Conservation (phyloP, 2,888 invertebrate species). For the Leptarthrus brevirostris region DNA sequence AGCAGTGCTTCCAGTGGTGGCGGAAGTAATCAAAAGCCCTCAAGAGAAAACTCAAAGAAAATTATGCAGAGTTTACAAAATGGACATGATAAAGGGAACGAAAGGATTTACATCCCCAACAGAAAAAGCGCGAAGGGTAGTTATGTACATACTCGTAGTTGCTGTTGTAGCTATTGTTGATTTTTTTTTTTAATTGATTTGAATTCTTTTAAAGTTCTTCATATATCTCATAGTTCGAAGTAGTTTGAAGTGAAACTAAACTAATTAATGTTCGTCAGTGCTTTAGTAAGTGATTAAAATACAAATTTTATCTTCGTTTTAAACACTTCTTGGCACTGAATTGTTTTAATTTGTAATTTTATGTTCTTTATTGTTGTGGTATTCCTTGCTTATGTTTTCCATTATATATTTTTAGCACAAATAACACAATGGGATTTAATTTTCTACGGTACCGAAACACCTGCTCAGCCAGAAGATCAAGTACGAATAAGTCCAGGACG, state of each 20-base stretch:
- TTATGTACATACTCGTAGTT: conserved; percentile 37
- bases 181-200: conserved; percentile 59
- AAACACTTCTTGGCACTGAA: too few species aligned
- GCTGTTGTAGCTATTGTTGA: conserved; percentile 58
- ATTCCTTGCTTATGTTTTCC: too few species aligned
- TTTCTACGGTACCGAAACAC: conserved; percentile 81
- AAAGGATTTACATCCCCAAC: conserved; percentile 56
- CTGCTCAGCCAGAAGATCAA: conserved; percentile 70
- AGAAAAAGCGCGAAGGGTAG: conserved; percentile 59
- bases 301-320: too few species aligned
- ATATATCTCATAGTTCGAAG: too few species aligned
- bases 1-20: conserved; percentile 53
- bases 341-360: too few species aligned
- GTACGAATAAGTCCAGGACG: conserved; percentile 60
- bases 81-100: conserved; percentile 52
- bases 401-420: conserved; percentile 68
- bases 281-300: too few species aligned
- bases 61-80: conserved; percentile 61
- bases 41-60: conserved; percentile 65
- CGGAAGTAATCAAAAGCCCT: conserved; percentile 60
- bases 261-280: too few species aligned
- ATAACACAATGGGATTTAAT: conserved; percentile 84
- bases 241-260: too few species aligned
- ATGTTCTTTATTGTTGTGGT: too few species aligned
- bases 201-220: conserved; percentile 46